Base-by-base conservation (phyloP, 2,797 vertebrate genomes). In the Lagocephalus sceleratus region DNA sequence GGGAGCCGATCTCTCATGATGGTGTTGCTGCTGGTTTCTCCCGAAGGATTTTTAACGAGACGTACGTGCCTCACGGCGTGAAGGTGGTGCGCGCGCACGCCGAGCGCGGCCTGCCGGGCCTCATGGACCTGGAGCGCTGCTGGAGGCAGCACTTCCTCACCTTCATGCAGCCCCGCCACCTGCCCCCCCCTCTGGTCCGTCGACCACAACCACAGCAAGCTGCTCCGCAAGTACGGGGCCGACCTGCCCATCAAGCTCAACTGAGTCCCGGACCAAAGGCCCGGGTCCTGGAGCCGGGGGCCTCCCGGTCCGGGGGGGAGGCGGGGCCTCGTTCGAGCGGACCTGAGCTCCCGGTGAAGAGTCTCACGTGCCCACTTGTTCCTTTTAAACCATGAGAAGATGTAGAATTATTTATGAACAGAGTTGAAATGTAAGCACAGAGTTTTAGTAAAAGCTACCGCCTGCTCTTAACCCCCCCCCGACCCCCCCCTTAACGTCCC, bases 101-200 rank as follows among this genome's bases (percentile, higher is more conserved):
- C 0, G 70, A 82, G 62, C 85, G 57, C 1, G 96, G 97, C 48
- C 90, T 98, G 54, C 82, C 65, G 5, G 93, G 95, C 45, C 92
- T 99, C 45, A 95, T 99, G 91, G 88, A 91, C 48, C 85, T 99
- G 88, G 97, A 99, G 86, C 89, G 92, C 12, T 92, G 93, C 60
- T 99, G 97, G 97, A 88, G 97, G 47, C 94, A 96, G 81, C 97
- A 99, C 83, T 99, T 99, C 83, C 89, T 99, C 79, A 88, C 89
- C 82, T 87, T 84, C 78, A 99, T 98, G 96, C 88, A 85, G 63
- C 97, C 97, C 3, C 91, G 76, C 20, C 87, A 95, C 84, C 93
- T 99, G 40, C 97, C 96, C 2, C 90, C 90, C 93, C 5, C 93
- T 95, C 35, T 99, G 97, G 97, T 93, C 94, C 1, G 90, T 98